Evolutionary conservation across 2,888 invertebrate genomes (phyloP).

Genomic region (Bimastos eiseni): DNA sequence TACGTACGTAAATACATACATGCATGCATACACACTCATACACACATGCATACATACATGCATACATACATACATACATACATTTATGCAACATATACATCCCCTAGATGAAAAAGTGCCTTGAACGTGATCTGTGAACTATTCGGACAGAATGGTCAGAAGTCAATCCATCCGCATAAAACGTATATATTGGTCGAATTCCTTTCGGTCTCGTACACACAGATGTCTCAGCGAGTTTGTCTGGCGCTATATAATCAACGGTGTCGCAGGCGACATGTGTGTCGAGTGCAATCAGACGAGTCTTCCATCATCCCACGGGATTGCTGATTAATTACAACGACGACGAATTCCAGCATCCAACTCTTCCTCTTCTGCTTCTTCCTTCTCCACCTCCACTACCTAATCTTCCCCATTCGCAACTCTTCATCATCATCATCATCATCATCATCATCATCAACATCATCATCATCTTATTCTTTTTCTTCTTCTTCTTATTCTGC

Average conservation of each 20-base stretch:
- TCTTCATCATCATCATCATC: background rate
- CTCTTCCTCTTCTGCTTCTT: background rate
- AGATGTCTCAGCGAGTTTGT: background rate
- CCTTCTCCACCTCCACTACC: background rate
- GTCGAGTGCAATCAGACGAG: slow-evolving; percentile 13
- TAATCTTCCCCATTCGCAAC: background rate
- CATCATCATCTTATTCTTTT: too few species aligned
- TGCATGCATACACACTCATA: background rate
- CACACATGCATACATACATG: background rate
- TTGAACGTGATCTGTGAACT: background rate
- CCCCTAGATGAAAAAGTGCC: background rate
- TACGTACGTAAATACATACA: background rate
- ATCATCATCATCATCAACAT: background rate
- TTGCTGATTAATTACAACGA: background rate
- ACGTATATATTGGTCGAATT: background rate
- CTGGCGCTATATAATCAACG: background rate
- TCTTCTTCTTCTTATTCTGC: background rate
- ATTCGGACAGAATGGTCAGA: background rate
- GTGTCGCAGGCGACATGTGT: background rate
- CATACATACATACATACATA: too few species aligned
- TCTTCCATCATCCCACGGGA: background rate
- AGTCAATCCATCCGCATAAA: background rate
- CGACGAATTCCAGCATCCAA: background rate
- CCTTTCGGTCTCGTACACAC: background rate
- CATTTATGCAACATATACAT: background rate